Evolutionary conservation across 1,140 invertebrate genomes (phyloP), one percentile per base, ranked within the genome.

Genomic region (Aporrectodea caliginosa): DNA sequence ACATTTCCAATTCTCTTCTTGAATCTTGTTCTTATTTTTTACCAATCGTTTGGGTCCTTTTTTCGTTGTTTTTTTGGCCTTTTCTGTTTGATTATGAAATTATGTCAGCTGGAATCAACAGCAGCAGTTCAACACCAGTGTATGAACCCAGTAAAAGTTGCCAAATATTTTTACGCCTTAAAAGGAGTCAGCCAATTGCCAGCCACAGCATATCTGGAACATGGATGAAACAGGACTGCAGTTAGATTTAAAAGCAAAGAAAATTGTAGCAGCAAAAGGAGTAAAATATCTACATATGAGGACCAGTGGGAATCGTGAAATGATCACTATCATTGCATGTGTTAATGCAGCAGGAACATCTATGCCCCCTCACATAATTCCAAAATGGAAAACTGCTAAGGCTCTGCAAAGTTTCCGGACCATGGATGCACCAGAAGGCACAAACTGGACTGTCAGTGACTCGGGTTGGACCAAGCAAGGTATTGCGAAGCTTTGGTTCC

Each of bases 301-400:
- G n/a, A 31, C 35, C n/a, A 80, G 34, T 71, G 79, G 77, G 1
- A 79, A 79, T 22, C 58, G 34, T 31, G 69, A 80, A 30, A 68
- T 34, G 6, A 30, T 80, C 69, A 78, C 79, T 16, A 32, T 80
- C 33, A 72, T 80, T 68, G 77, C 43, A 6, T 58, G 43, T 22
- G 22, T 58, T 22, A 58, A 58, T 58, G 43, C 43, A 58, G 43
- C 43, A 58, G 43, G 43, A 12, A 58, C 6, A 58, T 12, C 43
- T 58, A 58, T 58, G 6, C 43, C 43, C 22, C 43, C 43, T 12
- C 43, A 58, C 22, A 22, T 58, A 6, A 58, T 58, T 58, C 6
- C 22, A 6, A 58, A 58, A 58, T 6, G 43, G 6, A 58, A 58
- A 58, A 58, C 43, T 12, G 22, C 6, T 12, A 58, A 22, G 22